These are phyloP conservation scores for Tachyglossus aculeatus DNA, from an alignment of 2,797 vertebrate genomes.

Conservation along the genomic window DNA sequence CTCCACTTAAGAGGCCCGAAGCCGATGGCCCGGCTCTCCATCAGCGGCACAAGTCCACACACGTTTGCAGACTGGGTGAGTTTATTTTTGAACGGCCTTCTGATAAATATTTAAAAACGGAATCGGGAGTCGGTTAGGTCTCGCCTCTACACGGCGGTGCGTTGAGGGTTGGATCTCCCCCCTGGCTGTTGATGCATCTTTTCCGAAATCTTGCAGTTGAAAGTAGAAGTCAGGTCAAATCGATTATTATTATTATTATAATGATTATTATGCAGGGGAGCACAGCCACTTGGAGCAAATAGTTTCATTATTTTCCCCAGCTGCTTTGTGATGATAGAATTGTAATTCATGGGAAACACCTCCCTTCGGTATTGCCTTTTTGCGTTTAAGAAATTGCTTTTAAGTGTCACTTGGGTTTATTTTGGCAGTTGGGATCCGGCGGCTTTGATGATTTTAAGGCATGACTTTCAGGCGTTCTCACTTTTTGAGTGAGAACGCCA, in stretches of 20 bases:
- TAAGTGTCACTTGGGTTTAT: not conserved
- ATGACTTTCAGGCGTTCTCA: not conserved
- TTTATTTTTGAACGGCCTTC: conserved; percentile 17
- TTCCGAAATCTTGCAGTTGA: conserved; percentile 18
- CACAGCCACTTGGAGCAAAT: too few species aligned
- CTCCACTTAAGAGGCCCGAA: conserved; percentile 25
- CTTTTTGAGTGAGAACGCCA: not conserved
- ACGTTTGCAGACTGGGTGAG: conserved; percentile 48
- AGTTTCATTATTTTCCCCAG: too few species aligned
- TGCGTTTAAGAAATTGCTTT: conserved; percentile 5
- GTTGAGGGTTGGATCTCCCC: conserved; percentile 10
- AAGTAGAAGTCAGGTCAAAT: conserved; percentile 10
- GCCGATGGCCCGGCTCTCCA: conserved; percentile 10
- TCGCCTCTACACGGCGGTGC: too few species aligned
- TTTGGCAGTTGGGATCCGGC: not conserved
- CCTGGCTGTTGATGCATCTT: conserved; percentile 1
- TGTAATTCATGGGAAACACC: not conserved
- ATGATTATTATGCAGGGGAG: conserved; percentile 5
- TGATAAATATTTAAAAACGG: conserved; percentile 34
- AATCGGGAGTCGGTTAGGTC: too few species aligned
- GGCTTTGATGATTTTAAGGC: conserved; percentile 8
- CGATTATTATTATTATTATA: too few species aligned
- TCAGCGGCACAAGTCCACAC: conserved; percentile 15
- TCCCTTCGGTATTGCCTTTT: conserved; percentile 23
- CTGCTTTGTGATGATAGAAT: conserved; percentile 6